phyloP scores from a whole-genome alignment of 2,113 vertebrate genomes.

The Leptobrachium ailaonicum region DNA sequence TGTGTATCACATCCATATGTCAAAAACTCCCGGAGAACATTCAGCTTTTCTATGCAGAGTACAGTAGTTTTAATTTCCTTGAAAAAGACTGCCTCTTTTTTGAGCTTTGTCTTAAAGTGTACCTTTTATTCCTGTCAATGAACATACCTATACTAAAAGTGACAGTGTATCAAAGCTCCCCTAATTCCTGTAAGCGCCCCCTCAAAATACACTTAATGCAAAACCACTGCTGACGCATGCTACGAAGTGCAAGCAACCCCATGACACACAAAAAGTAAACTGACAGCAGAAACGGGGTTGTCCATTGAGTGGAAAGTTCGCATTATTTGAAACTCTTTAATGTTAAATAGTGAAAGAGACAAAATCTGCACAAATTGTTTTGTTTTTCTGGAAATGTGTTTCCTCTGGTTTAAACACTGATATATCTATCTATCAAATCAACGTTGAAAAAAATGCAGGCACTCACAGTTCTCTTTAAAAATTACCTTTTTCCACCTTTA shows the following conservation, averaged over 20 bases:
- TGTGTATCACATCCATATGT: too few relatives aligned
- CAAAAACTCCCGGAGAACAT: too few relatives aligned
- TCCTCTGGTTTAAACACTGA: too few relatives aligned
- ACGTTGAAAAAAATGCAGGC: too few relatives aligned
- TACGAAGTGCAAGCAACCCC: background rate
- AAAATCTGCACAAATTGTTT: background rate
- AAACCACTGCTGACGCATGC: conserved; percentile 11
- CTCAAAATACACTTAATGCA: conserved; percentile 4
- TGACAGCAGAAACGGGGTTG: background rate
- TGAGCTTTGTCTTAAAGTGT: background rate
- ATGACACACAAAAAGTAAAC: background rate
- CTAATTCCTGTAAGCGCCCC: conserved; percentile 20
- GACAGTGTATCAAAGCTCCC: background rate
- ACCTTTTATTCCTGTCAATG: background rate
- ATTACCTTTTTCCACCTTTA: too few relatives aligned
- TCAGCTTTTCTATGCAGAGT: too few relatives aligned
- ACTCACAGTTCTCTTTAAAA: too few relatives aligned
- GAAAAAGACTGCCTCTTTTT: background rate
- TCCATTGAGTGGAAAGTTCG: conserved; percentile 9
- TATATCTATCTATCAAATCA: too few relatives aligned
- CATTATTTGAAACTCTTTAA: background rate
- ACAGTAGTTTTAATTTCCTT: background rate
- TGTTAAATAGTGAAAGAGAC: background rate
- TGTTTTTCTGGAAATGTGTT: too few relatives aligned
- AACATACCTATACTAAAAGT: background rate